Evolutionary conservation across 1,140 invertebrate species (phyloP), one percentile per base, ranked within the genome.

Genomic region (Drosophila rufa): DNA sequence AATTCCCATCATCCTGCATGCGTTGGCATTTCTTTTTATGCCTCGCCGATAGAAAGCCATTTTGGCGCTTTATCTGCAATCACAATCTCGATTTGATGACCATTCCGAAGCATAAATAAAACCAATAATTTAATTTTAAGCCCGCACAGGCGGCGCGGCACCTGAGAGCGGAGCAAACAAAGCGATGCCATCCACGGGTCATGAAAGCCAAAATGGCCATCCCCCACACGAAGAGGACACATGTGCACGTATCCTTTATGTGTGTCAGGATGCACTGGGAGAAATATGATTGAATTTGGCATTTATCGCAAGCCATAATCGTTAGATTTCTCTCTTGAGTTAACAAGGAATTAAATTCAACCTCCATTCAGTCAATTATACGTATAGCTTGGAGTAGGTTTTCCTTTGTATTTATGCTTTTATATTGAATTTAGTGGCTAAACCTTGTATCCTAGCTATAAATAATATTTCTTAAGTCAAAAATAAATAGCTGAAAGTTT

Each of bases 71-170:
- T 55, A 67, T 78, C 56, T 51, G 74, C 78, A 66, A 85, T 79
- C 67, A 55, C 66, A 83, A 89, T 89, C 84, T 60, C 71, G 76
- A 77, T 83, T 74, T 82, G 70, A 87, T 87, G 83, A 65, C 80
- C 84, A 83, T 83, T 87, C 67, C 68, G 67, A 66, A 62, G 69
- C 77, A 83, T 89, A 89, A 87, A 89, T 89, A 89, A 89, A 87
- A 78, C 80, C 71, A 83, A 87, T 87, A 83, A 87, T 89, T 87
- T 87, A 69, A 89, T 89, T 87, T 83, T 78, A 89, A 78, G 73
- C 71, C 69, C 79, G 51, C 79, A 79, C 61, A 71, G 64, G 53
- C 42, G 59, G 48, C 40, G 25, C 36, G 57, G 67, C 71, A 81
- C 61, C 79, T 62, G 71, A 42, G 56, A 51, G 55, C 57, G 14